Evolutionary conservation across 2,888 invertebrate genomes (phyloP).

Genomic region (Electrophaes corylata): DNA sequence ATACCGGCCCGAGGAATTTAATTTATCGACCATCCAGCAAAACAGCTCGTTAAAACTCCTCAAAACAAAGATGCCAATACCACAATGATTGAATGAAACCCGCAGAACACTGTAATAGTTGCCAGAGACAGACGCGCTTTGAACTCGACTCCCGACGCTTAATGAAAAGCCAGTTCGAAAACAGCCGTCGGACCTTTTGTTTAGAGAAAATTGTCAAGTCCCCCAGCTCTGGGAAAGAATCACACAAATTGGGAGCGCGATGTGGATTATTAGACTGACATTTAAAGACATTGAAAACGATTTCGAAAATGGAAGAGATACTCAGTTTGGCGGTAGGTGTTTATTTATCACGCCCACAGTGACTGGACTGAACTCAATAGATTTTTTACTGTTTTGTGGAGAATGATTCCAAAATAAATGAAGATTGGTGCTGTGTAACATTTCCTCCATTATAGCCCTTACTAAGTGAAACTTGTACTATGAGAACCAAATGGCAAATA

Average conservation of each 20-base stretch:
- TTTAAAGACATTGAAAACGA: constrained; percentile 1
- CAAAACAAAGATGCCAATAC: constrained; percentile 49
- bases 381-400: background rate
- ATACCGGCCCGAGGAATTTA: constrained; percentile 30
- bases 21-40: constrained; percentile 30
- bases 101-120: constrained; percentile 52
- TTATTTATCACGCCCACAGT: background rate
- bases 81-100: constrained; percentile 55
- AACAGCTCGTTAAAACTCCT: constrained; percentile 37
- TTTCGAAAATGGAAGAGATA: background rate
- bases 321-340: background rate
- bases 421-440: too few species aligned
- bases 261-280: constrained; percentile 30
- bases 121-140: constrained; percentile 50
- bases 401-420: background rate
- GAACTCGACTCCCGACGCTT: constrained; percentile 49
- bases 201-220: constrained; percentile 52
- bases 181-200: constrained; percentile 54
- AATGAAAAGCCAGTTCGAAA: constrained; percentile 59
- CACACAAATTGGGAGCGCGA: constrained; percentile 39
- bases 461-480: too few species aligned
- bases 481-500: too few species aligned
- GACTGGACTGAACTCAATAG: background rate
- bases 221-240: constrained; percentile 44
- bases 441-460: too few species aligned